Evolutionary conservation across 2,113 vertebrate genomes (phyloP), one percentile per base, ranked within the genome.

Genomic region (Strigops habroptila): DNA sequence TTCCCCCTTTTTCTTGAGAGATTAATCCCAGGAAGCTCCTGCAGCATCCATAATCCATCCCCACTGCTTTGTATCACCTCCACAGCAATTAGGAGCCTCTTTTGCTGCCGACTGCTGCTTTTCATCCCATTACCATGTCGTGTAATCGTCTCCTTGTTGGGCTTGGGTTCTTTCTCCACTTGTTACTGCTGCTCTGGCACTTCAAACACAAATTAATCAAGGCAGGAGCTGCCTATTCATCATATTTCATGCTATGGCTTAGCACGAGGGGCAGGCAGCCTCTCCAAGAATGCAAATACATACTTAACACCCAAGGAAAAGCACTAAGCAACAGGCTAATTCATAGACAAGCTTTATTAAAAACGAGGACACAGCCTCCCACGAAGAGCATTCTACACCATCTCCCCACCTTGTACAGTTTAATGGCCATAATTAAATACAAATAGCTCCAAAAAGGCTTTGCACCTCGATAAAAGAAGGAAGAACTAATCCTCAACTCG

Each of bases 141-240:
- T 5, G 6, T 22, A 19, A 59, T 3, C 3, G 0, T 14, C 79
- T 30, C 33, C 1, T 9, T 0, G 0, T 48, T 49, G 0, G 0
- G 18, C 70, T 49, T 3, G 0, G 24, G 2, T 25, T 52, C 60
- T 5, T 77, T 62, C 53, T 69, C 74, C n/a, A 7, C 16, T 12
- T 13, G 57, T 30, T 59, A 15, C 62, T 3, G 9, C 63, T 24
- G 70, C 49, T 65, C 59, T n/a, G 37, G 46, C 78, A 65, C 62
- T 78, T 41, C 52, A 57, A 86, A 48, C 71, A 46, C 68, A 25
- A 51, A 51, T 43, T 52, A 60, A 49, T 35, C n/a, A 25, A 2
- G 5, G 55, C 71, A 75, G 65, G 22, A 55, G 22, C 22, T 11
- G 33, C 7, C 53, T 43, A 9, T 48, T 52, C 41, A 18, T 37